phyloP scores from a whole-genome alignment of 1,140 invertebrate species.

The Streblospio benedicti region DNA sequence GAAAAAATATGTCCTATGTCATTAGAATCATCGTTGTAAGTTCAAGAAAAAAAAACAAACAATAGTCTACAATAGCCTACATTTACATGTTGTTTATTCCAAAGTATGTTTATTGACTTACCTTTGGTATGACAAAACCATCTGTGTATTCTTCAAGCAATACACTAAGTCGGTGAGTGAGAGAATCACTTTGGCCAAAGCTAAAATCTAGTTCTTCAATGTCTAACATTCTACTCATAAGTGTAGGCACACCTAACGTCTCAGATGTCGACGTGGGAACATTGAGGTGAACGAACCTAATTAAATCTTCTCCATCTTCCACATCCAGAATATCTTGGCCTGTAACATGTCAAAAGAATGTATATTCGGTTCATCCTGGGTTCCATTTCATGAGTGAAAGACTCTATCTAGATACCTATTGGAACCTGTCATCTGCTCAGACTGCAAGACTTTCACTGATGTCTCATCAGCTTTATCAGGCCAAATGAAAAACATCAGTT shows the following conservation, averaged over 20 bases:
- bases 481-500: no score
- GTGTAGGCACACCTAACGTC: slow-evolving; percentile 25
- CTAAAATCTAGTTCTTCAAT: slow-evolving; percentile 20
- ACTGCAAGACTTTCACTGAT: no score
- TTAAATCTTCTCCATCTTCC: slow-evolving; percentile 16
- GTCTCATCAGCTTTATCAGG: no score
- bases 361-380: neutral
- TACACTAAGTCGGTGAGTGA: slow-evolving; percentile 25
- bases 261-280: slow-evolving; percentile 25
- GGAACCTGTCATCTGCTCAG: no score
- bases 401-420: no score
- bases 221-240: slow-evolving; percentile 25
- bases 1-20: no score
- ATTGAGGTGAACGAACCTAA: slow-evolving; percentile 27
- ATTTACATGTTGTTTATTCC: no score
- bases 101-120: no score
- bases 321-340: neutral
- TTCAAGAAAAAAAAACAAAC: no score
- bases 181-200: slow-evolving; percentile 31
- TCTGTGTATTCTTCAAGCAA: slow-evolving; percentile 22
- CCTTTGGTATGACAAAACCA: slow-evolving; percentile 18
- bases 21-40: no score
- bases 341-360: neutral
- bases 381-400: no score
- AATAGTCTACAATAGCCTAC: no score